Conservation (phyloP, 92 coral and sea anemone species). For the Bergia sp. region DNA sequence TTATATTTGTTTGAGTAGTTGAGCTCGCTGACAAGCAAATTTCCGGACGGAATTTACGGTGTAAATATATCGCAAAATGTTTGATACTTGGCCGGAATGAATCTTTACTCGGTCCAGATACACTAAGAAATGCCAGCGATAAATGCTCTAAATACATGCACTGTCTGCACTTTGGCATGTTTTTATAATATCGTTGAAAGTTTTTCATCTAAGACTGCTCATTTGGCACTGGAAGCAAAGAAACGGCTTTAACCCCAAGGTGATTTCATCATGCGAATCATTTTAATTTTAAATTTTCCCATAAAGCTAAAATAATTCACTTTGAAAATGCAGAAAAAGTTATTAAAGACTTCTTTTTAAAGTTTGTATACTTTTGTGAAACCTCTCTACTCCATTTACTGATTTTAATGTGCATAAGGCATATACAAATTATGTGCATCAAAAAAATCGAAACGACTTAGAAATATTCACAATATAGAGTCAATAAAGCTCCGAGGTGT, state of each 20-base stretch:
- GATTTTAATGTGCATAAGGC: background rate
- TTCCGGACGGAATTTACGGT: slow-evolving; percentile 35
- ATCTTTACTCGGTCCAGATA: background rate
- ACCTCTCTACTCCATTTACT: background rate
- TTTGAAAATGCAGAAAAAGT: background rate
- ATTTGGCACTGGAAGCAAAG: background rate
- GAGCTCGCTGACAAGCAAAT: slow-evolving; percentile 23
- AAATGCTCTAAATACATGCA: background rate
- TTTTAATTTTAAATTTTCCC: background rate
- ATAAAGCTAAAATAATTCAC: background rate
- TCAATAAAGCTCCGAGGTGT: background rate
- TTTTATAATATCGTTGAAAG: too few relatives aligned
- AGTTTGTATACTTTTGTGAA: background rate
- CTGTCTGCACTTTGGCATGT: background rate
- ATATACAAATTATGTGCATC: background rate
- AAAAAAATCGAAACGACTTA: background rate
- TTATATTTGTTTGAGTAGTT: slow-evolving; percentile 2
- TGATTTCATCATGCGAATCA: background rate
- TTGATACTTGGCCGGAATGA: background rate
- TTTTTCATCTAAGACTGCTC: background rate
- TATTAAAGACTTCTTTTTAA: background rate
- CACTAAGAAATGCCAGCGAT: too few relatives aligned
- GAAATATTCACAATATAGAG: background rate
- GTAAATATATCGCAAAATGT: slow-evolving; percentile 22
- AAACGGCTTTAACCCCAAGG: background rate